Evolutionary conservation across 2,797 vertebrate species (phyloP).

Genomic region (Serranus cabrilla): DNA sequence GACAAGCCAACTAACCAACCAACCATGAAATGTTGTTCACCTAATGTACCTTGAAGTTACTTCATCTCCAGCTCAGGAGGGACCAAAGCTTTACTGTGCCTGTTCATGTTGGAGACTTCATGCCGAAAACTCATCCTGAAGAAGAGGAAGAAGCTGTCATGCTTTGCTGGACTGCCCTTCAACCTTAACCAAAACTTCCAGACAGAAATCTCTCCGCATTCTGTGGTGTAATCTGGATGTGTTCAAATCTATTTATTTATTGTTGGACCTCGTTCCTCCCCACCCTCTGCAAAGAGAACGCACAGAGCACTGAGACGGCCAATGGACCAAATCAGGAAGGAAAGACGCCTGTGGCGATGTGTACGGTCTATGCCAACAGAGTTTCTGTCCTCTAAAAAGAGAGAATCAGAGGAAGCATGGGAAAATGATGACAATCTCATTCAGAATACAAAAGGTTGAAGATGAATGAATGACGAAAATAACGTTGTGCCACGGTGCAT

Average conservation of each 20-base stretch:
- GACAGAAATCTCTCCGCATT: constrained; percentile 36
- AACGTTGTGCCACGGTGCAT: not conserved
- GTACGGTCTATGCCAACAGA: constrained; percentile 29
- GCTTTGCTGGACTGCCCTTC: constrained; percentile 54
- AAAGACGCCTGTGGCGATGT: constrained; percentile 19
- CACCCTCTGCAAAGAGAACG: constrained; percentile 43
- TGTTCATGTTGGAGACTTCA: constrained; percentile 70
- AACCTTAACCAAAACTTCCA: constrained; percentile 52
- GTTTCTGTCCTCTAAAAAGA: constrained; percentile 26
- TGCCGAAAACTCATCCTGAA: constrained; percentile 38
- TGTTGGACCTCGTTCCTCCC: constrained; percentile 45
- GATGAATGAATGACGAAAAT: not conserved
- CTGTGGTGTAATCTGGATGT: constrained; percentile 33
- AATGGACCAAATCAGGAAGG: constrained; percentile 45
- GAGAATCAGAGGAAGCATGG: constrained; percentile 9
- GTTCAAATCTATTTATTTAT: constrained; percentile 82
- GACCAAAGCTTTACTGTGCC: constrained; percentile 82
- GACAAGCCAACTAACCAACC: constrained; percentile 35
- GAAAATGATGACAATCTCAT: constrained; percentile 24
- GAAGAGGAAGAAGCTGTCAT: constrained; percentile 39
- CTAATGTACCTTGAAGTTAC: constrained; percentile 65
- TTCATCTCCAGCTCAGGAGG: constrained; percentile 74
- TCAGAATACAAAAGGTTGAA: constrained; percentile 19
- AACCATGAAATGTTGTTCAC: constrained; percentile 59
- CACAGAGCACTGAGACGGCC: constrained; percentile 38